Evolutionary conservation across 2,113 vertebrate genomes (phyloP), one percentile per base, ranked within the genome.

Genomic region (Rhombomys opimus): DNA sequence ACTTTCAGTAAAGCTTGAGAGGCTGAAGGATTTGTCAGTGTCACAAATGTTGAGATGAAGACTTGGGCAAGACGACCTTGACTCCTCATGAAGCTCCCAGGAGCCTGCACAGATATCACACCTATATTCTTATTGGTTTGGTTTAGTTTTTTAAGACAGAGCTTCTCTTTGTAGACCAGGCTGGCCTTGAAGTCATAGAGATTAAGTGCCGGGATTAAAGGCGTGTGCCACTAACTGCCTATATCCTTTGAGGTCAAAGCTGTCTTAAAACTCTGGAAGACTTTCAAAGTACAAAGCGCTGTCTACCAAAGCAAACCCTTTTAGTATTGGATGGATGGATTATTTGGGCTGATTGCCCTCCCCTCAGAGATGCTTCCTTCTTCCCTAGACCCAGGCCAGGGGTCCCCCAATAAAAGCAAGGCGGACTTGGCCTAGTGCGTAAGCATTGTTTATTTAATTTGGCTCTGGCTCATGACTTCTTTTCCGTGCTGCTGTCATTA

Each of bases 371-470:
- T 0, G 7, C 32, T 78, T 93, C 35, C 46, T n/a, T 93, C n/a
- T 27, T 90, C 50, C n/a, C 46, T 91, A 91, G 92, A 59, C 15
- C 85, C 67, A 61, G 59, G 38, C 18, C 2, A 30, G 14, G 35
- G 15, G 30, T 88, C 10, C n/a, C 61, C 18, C 81, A 88, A 94
- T 15, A 96, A 65, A 67, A 41, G 90, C 67, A 38, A 70, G 72
- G 7, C 75, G 81, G 63, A 84, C 54, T 93, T 73, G 50, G 80
- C 80, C 63, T 41, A 46, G 72, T 89, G 11, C 41, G 72, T 50
- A 35, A 90, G 30, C 46, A 61, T 77, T 76, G 61, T 96, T 96
- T 97, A 97, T 97, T 97, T 93, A 90, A 87, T 70, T 89, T 93
- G 35, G 76, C 32, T 92, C 20, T 90, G 80, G 80, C 86, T 96